These are phyloP conservation scores for Zeugodacus cucurbitae DNA, from an alignment of 1,140 invertebrate genomes.

Conservation along the genomic window DNA sequence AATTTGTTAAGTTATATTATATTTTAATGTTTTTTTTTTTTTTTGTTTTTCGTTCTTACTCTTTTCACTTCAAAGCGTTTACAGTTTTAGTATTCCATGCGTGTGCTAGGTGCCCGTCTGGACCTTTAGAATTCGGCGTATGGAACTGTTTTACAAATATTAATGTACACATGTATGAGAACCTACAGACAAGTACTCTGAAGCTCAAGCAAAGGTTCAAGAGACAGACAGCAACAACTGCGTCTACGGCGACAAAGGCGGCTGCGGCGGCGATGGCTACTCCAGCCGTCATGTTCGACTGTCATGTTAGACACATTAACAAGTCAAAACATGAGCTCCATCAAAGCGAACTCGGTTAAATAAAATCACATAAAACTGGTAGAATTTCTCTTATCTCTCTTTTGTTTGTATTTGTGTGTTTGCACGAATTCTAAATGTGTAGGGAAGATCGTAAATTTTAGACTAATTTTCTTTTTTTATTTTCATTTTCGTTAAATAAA, in stretches of 20 bases:
- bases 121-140: background rate
- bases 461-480: constrained; percentile 21
- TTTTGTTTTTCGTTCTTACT: background rate
- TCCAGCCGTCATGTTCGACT: constrained; percentile 12
- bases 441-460: constrained; percentile 18
- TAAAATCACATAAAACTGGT: constrained; percentile 37
- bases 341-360: constrained; percentile 5
- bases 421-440: background rate
- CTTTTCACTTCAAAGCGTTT: background rate
- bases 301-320: constrained; percentile 33
- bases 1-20: background rate
- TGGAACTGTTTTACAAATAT: background rate
- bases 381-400: constrained; percentile 32
- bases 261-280: background rate
- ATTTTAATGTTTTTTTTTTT: background rate
- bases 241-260: background rate
- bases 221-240: background rate
- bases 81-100: background rate
- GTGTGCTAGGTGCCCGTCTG: background rate
- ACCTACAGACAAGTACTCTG: background rate
- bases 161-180: background rate
- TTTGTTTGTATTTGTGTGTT: background rate
- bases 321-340: constrained; percentile 38
- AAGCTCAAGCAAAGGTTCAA: background rate
- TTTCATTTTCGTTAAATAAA: background rate